phyloP scores from a whole-genome alignment of 2,888 invertebrate genomes.

The Pachliopta kotzebuea region DNA sequence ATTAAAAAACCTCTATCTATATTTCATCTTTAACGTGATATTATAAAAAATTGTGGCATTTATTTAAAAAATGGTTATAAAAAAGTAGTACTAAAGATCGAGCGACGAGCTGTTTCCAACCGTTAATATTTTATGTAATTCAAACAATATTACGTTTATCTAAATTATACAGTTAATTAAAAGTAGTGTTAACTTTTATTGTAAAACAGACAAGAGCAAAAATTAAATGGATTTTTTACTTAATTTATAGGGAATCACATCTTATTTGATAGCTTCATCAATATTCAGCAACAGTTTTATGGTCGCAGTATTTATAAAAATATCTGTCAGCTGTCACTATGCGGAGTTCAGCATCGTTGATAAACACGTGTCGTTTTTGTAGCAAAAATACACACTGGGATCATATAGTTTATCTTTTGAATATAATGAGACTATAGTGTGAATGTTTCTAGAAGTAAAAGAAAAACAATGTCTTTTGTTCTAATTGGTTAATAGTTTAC shows the following conservation, averaged over 20 bases:
- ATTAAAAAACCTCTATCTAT: no score
- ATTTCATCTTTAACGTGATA: no score
- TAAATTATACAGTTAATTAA: no score
- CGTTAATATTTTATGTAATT: neutral
- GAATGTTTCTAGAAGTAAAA: slow-evolving; percentile 13
- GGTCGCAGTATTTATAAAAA: slow-evolving; percentile 8
- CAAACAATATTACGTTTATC: neutral
- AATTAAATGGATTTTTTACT: neutral
- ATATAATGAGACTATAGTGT: neutral
- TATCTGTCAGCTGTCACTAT: slow-evolving; percentile 12
- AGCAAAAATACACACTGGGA: slow-evolving; percentile 1
- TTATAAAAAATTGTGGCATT: no score
- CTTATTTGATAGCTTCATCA: neutral
- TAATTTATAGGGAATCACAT: neutral
- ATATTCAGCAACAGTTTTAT: neutral
- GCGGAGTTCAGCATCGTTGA: slow-evolving; percentile 11
- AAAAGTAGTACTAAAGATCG: no score
- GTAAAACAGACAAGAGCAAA: neutral
- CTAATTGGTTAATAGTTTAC: slow-evolving; percentile 36
- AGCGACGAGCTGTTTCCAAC: neutral
- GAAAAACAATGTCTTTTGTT: slow-evolving; percentile 17
- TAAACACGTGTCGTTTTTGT: slow-evolving; percentile 13
- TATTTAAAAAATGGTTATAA: no score
- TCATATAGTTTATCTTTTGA: neutral
- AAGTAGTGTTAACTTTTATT: neutral